Conservation (phyloP, 2,113 vertebrate genomes). For the Alethe castanea region DNA sequence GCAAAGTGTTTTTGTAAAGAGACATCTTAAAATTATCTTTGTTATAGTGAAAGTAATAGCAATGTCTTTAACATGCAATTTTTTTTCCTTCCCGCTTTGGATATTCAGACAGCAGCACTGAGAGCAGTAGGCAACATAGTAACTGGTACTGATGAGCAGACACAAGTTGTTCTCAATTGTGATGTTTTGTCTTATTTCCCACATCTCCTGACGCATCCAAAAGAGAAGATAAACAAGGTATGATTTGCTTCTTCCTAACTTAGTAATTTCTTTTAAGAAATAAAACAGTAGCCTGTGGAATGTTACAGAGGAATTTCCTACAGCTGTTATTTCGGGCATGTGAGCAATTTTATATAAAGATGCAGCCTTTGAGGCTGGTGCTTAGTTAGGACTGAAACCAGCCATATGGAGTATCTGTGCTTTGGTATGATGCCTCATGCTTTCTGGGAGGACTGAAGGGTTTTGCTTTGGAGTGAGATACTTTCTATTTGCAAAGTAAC, state of each 20-base stretch:
- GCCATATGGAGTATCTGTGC: neutral
- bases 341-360: neutral
- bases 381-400: neutral
- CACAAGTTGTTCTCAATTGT: conserved; percentile 98
- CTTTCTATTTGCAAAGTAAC: neutral
- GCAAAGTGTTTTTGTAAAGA: neutral
- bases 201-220: conserved; percentile 95
- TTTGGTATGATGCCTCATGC: neutral
- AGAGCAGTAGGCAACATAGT: conserved; percentile 99
- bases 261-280: neutral
- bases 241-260: neutral
- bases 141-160: conserved; percentile 98
- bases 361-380: neutral
- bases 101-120: conserved; percentile 89
- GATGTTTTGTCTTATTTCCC: conserved; percentile 98
- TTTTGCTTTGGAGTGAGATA: neutral
- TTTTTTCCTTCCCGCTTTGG: conserved; percentile 23
- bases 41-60: neutral
- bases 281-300: neutral
- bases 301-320: neutral
- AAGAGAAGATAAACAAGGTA: conserved; percentile 99
- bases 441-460: neutral
- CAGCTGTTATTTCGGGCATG: fast-evolving
- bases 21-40: neutral
- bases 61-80: conserved; percentile 11